A percentile compares a stretch with the other conserved stretches of the same genome.
Conservation (phyloP, 2,113 vertebrate genomes). For the Grammomys surdaster region DNA sequence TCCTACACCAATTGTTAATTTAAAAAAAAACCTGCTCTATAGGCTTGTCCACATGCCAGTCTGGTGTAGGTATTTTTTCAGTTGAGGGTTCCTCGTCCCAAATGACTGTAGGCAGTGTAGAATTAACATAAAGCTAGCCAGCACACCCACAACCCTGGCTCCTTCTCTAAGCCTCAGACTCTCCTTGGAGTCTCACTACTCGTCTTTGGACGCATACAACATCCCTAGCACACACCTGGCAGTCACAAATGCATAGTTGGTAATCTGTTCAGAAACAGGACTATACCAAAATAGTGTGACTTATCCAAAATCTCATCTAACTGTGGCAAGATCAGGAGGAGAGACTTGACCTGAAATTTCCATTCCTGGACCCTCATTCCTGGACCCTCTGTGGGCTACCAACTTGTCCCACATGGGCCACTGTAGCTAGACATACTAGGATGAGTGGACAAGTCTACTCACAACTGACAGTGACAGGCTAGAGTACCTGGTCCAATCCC, state of each 20-base stretch:
- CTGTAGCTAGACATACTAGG: background rate
- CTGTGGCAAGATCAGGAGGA: background rate
- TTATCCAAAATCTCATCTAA: background rate
- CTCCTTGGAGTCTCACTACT: background rate
- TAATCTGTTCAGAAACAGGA: background rate
- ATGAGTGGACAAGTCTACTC: background rate
- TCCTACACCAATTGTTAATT: background rate
- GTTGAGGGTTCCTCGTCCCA: background rate
- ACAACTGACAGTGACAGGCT: fast-evolving
- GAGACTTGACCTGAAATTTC: background rate
- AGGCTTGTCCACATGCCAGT: background rate
- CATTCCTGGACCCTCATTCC: fast-evolving
- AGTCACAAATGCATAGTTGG: background rate
- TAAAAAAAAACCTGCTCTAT: background rate
- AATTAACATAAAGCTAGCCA: background rate
- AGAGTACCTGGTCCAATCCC: fast-evolving
- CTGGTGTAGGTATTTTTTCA: background rate
- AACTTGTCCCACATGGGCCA: no score
- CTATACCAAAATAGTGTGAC: background rate
- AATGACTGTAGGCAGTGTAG: background rate
- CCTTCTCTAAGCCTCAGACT: background rate
- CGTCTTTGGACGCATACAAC: background rate
- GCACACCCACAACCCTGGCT: background rate
- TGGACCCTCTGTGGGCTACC: background rate
- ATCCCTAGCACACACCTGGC: background rate